Evolutionary conservation across 2,888 invertebrate species (phyloP), one percentile per base, ranked within the genome.

Genomic region (Agrotis ipsilon): DNA sequence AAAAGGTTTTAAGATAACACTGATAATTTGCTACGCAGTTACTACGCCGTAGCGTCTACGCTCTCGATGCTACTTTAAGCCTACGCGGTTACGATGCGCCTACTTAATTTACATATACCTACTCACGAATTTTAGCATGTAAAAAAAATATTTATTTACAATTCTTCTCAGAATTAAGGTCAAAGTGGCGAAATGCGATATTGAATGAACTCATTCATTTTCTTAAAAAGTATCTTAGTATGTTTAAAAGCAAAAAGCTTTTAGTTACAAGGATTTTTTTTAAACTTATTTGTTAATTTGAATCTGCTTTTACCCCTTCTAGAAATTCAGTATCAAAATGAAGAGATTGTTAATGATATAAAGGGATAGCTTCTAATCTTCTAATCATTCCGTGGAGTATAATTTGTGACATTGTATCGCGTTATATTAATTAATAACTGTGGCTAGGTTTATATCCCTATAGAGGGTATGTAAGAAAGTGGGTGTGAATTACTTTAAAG

Each of bases 351-450:
- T 87, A 86, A 83, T 86, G 80, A 88, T 87, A 84, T 72, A 68
- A 67, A 68, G 71, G 84, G 86, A 79, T 68, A 84, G 84, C 87
- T 87, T 88, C 83, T 89, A 89, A 91, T 90, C 87, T 88, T 88
- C 76, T 90, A 88, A 91, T 91, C 82, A 89, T 85, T 84, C 86
- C 84, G 55, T 68, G 18, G 87, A 79, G 87, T 83, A 74, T 87
- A 88, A 90, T 91, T 90, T 78, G 81, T 74, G 73, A 79, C 78
- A 87, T 86, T 87, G 84, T 85, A 85, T 39, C 76, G 73, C 76
- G 81, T 72, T 72, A 77, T 76, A 81, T 72, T 91, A 90, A 90
- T 91, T 90, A 90, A 87, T 88, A 86, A 86, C 81, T 73, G 71
- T 76, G 68, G 72, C 14, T 63, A 59, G 70, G 80, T 73, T 73